phyloP scores from a whole-genome alignment of 2,113 vertebrate genomes.

The Bambusicola thoracicus region DNA sequence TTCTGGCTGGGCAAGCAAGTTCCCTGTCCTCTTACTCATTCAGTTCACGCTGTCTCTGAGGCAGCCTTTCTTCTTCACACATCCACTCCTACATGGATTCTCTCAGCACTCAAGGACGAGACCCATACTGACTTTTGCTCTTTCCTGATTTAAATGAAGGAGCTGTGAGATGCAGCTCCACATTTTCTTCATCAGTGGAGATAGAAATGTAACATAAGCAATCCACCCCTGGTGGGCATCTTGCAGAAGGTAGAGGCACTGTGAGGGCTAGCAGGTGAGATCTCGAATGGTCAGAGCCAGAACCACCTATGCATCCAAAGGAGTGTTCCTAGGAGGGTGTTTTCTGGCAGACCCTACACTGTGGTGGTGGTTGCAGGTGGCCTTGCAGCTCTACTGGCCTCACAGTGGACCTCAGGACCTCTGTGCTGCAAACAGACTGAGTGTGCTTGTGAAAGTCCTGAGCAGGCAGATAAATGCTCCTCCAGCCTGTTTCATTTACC shows the following conservation, averaged over 20 bases:
- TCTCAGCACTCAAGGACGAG: rapidly evolving
- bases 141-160: not conserved
- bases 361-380: not conserved
- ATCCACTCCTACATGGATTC: not conserved
- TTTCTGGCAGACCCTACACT: not conserved
- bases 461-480: not conserved
- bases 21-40: not conserved
- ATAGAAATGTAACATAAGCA: not conserved
- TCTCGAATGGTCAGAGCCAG: rapidly evolving
- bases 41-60: slow-evolving; percentile 14
- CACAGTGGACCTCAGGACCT: rapidly evolving
- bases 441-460: not conserved
- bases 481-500: slow-evolving; percentile 19
- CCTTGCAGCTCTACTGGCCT: not conserved
- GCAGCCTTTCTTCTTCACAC: not conserved
- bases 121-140: not conserved
- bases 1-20: not conserved
- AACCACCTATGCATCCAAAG: not conserved
- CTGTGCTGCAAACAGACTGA: not conserved
- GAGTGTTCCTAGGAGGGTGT: not conserved
- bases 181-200: not conserved
- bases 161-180: not conserved
- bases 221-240: not conserved
- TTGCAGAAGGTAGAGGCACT: not conserved
- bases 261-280: not conserved